These are phyloP conservation scores for Nylanderia fulva DNA, from an alignment of 1,140 invertebrate genomes.

Conservation along the genomic window DNA sequence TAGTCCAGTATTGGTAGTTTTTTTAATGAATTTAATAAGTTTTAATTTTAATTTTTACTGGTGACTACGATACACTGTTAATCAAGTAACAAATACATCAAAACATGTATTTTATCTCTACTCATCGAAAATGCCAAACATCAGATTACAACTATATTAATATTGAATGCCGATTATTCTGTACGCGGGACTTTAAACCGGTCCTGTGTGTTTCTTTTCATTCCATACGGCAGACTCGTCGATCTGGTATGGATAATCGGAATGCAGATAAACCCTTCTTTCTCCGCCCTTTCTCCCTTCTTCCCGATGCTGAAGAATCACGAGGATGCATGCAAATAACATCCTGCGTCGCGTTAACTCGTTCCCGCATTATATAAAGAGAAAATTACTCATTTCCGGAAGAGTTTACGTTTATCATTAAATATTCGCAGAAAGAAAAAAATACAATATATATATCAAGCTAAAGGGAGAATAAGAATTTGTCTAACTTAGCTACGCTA, in stretches of 20 bases:
- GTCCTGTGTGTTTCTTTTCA: constrained; percentile 12
- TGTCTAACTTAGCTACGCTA: neutral
- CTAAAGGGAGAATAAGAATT: neutral
- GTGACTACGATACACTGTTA: too few species aligned
- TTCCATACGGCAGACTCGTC: constrained; percentile 4
- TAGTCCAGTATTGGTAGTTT: too few species aligned
- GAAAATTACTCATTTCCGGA: constrained; percentile 11
- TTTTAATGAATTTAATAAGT: too few species aligned
- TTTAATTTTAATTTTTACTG: too few species aligned
- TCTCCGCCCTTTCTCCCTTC: too few species aligned
- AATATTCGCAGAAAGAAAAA: neutral
- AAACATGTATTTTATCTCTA: neutral
- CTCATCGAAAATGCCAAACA: neutral
- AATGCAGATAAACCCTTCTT: constrained; percentile 42
- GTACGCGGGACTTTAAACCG: constrained; percentile 22
- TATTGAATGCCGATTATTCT: neutral
- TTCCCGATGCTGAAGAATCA: neutral
- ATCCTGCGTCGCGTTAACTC: neutral
- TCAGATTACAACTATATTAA: neutral
- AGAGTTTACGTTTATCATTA: neutral
- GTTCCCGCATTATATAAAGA: neutral
- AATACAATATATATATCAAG: neutral
- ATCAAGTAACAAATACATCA: too few species aligned
- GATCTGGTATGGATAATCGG: constrained; percentile 26
- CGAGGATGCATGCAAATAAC: neutral